These are phyloP conservation scores for Phalacrocorax carbo DNA, from an alignment of 2,113 vertebrate genomes.

Conservation along the genomic window DNA sequence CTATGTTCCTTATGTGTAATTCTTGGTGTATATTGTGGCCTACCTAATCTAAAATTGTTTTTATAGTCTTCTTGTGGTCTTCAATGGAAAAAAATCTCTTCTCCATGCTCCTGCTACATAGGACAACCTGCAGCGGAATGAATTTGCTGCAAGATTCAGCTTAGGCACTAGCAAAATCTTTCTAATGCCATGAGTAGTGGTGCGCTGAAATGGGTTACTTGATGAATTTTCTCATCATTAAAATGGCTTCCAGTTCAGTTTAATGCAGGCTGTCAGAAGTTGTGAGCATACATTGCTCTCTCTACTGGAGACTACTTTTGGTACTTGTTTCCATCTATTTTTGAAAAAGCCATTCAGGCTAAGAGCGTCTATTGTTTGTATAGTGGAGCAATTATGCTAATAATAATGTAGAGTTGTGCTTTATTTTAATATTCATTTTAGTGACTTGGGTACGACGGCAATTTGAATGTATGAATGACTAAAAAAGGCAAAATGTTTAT, in stretches of 20 bases:
- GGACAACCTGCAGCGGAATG: not conserved
- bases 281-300: not conserved
- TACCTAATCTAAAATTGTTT: not conserved
- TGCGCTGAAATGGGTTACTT: not conserved
- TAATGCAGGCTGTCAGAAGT: not conserved
- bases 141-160: not conserved
- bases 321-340: not conserved
- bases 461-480: not conserved
- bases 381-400: not conserved
- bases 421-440: constrained; percentile 8
- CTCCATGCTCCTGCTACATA: not conserved
- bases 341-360: not conserved
- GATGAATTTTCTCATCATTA: not conserved
- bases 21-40: not conserved
- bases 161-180: not conserved
- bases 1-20: not conserved
- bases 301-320: not conserved
- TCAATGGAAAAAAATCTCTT: not conserved
- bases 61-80: not conserved
- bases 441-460: not conserved
- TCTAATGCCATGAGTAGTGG: not conserved
- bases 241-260: not conserved
- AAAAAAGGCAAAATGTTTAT: constrained; percentile 4
- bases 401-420: not conserved
- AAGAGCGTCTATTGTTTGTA: not conserved